phyloP scores from a whole-genome alignment of 2,888 invertebrate genomes.

The Tanytarsus gracilentus region DNA sequence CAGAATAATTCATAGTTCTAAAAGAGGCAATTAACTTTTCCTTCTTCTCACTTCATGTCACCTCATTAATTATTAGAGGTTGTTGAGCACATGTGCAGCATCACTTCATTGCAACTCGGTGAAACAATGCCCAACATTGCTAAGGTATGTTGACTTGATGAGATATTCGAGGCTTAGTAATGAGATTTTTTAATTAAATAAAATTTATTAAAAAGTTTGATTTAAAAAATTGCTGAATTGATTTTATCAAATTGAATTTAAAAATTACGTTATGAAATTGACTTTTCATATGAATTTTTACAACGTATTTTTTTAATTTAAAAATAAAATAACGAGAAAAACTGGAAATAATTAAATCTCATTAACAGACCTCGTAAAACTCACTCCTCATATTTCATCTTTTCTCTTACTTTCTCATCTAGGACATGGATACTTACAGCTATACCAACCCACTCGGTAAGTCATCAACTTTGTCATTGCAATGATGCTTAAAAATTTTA shows the following conservation, averaged over 20 bases:
- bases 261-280: too few relatives aligned
- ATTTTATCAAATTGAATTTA: too few relatives aligned
- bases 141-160: conserved; percentile 93
- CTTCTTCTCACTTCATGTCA: conserved; percentile 15
- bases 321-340: not conserved
- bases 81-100: conserved; percentile 93
- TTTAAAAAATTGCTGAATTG: too few relatives aligned
- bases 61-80: conserved; percentile 56
- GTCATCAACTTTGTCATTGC: not conserved
- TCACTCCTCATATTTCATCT: conserved; percentile 45
- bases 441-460: conserved; percentile 81
- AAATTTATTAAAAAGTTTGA: too few relatives aligned
- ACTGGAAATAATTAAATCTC: not conserved
- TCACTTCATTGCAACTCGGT: conserved; percentile 85
- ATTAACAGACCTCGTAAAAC: not conserved
- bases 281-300: too few relatives aligned
- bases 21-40: conserved; percentile 1
- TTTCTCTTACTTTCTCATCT: conserved; percentile 48
- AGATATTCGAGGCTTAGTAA: conserved; percentile 79
- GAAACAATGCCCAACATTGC: conserved; percentile 74
- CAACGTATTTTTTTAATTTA: too few relatives aligned
- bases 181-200: too few relatives aligned
- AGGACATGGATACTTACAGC: conserved; percentile 94
- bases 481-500: not conserved
- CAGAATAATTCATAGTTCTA: conserved; percentile 2